A percentile compares a stretch with the other conserved stretches of the same genome.
phyloP scores from a whole-genome alignment of 2,113 vertebrate genomes.

The Ochotona princeps region DNA sequence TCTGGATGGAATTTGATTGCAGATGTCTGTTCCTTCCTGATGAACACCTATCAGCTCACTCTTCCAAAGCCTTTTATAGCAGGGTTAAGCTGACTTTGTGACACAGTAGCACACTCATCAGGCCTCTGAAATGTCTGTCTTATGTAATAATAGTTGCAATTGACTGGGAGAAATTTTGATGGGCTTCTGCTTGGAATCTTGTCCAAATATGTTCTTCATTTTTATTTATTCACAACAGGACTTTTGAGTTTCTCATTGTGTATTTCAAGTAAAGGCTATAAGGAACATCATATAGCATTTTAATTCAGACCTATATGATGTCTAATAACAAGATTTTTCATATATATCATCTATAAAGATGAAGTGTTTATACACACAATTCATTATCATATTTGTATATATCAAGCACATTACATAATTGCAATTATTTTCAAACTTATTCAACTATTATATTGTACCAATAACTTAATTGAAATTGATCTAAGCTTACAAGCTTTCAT shows the following conservation, averaged over 20 bases:
- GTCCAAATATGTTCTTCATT: conserved; percentile 43
- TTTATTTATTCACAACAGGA: conserved; percentile 34
- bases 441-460: not conserved
- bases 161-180: conserved; percentile 29
- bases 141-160: not conserved
- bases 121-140: not conserved
- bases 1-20: conserved; percentile 59
- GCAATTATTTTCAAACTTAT: not conserved
- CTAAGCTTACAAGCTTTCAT: conserved; percentile 13
- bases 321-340: not conserved
- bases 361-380: not conserved
- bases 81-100: conserved; percentile 24
- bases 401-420: not conserved
- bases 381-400: not conserved
- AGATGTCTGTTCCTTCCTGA: conserved; percentile 45
- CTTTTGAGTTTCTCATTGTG: not conserved
- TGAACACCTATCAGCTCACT: conserved; percentile 33
- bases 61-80: conserved; percentile 55
- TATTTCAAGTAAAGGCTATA: not conserved
- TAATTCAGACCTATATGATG: not conserved
- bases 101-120: not conserved
- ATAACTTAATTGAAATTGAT: conserved; percentile 20
- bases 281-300: not conserved
- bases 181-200: not conserved
- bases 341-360: conserved; percentile 7